Base-by-base conservation (phyloP, 2,113 vertebrate genomes). In the Sciurus niger region DNA sequence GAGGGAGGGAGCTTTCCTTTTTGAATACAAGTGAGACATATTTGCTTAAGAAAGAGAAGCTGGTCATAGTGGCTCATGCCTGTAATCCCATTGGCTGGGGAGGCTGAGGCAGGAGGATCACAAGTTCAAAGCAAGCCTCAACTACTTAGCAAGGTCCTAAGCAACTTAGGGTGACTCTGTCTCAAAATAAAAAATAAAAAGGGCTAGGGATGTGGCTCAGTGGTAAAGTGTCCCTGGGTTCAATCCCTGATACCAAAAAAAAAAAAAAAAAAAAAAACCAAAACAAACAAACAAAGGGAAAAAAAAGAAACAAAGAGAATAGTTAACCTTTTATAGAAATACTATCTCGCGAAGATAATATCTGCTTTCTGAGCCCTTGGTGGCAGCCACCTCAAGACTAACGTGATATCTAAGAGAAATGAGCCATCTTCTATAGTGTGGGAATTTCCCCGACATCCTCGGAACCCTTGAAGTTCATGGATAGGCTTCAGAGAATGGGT, bases 21-120 rank as follows among this genome's bases (percentile, higher is more conserved):
- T 96, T 51, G 46, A 76, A 60, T 80, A 65, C 4, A 82, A 93
- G 18, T 18, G 34, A 93, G n/a, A 84, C 51, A 88, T 84, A 34
- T 60, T 8, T 84, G 51, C 48, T 83, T 92, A 18, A 46, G 48
- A 88, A 60, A 34, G 83, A 24, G 3, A 58, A 8, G 18, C 55
- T 58, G 55, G 20, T 20, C 55, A 7, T 58, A 20, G 55, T 24
- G 55, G 55, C 20, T 58, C 55, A 8, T 58, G 55, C 55, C 20
- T 58, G 20, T 22, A 58, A 58, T 58, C 20, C 55, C 55, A 58
- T 20, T 17, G 53, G 14, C 53, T 53, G 12, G 16, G 53, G 53
- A 53, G 53, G 53, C 53, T 53, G 53, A 53, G 53, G 53, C 53
- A 53, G 53, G 14, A 53, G 53, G 53, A 53, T 53, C 53, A 53